Conservation (phyloP, 2,888 invertebrate species). For the Trichopoda pennipes region DNA sequence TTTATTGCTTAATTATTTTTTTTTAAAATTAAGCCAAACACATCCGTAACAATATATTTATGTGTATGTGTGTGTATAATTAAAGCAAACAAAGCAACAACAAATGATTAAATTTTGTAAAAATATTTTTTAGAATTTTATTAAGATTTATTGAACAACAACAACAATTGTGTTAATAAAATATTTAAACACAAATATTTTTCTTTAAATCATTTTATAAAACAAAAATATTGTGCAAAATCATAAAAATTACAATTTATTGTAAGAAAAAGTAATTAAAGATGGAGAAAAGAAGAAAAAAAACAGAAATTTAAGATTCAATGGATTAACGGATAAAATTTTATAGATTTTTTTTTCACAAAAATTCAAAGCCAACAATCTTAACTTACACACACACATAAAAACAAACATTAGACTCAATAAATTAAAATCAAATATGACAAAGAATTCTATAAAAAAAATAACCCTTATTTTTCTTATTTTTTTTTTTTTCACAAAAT, state of each 20-base stretch:
- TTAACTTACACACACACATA: constrained; percentile 58
- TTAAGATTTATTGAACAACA: background rate
- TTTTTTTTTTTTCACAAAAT: no score
- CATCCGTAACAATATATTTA: no score
- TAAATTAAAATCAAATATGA: constrained; percentile 39
- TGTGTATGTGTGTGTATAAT: background rate
- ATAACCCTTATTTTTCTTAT: constrained; percentile 54
- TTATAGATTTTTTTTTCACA: constrained; percentile 46
- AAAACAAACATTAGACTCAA: constrained; percentile 59
- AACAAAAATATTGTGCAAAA: constrained; percentile 73
- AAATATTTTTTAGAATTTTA: background rate
- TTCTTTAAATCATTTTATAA: background rate
- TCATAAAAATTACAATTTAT: constrained; percentile 77
- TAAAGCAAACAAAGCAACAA: background rate
- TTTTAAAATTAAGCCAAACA: no score
- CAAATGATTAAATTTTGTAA: background rate
- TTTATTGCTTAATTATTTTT: no score
- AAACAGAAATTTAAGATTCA: no score
- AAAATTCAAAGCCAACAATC: constrained; percentile 59
- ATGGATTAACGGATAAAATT: no score
- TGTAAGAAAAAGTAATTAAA: constrained; percentile 75
- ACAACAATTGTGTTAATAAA: background rate
- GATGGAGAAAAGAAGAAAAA: no score
- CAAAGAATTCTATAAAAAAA: constrained; percentile 32
- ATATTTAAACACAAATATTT: background rate